Base-by-base conservation (phyloP, 1,140 invertebrate genomes). In the Sitobion miscanthi region DNA sequence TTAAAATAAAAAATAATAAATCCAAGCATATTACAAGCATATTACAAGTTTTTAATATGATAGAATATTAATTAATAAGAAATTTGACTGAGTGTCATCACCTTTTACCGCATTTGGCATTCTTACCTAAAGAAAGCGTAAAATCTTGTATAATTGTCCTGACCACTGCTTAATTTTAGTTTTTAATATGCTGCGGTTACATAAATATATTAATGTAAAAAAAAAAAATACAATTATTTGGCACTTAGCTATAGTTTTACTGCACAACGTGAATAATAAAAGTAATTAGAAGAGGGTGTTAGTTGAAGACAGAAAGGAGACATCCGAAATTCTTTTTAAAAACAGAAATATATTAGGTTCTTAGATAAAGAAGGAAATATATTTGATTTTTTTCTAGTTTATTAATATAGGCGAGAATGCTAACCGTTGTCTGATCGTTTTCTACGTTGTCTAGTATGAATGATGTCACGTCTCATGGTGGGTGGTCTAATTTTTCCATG, bases 381-480 rank as follows among this genome's bases (percentile, higher is more conserved):
- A 85, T 52, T 85, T 85, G 35, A 86, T 45, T 54, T 21, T 85
- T 93, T 54, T 86, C 82, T 93, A 93, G 25, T 35, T 54, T 54
- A 93, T 42, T 82, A 54, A 93, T 83, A 52, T 82, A 92, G 91
- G 8, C 82, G 49, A 90, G 91, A 94, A 88, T 94, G 88, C 91
- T 93, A 88, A 94, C 94, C 91, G 54, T 93, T 90, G 91, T 92
- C 93, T 82, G 93, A 91, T 77, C 83, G 90, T 88, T 89, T 91
- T 91, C 94, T 93, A 90, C 91, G 94, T 90, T 94, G 91, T 88
- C 92, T 92, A 21, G 92, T 94, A 85, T 94, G 91, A 69, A 94
- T 94, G 1, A 85, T 91, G 77, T 90, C 91, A 52, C 93, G 90
- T 57, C 93, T 91, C 93, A 94, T 93, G 25, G 90, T 94, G 30